phyloP scores from a whole-genome alignment of 2,888 invertebrate species.

The Atethmia centrago region DNA sequence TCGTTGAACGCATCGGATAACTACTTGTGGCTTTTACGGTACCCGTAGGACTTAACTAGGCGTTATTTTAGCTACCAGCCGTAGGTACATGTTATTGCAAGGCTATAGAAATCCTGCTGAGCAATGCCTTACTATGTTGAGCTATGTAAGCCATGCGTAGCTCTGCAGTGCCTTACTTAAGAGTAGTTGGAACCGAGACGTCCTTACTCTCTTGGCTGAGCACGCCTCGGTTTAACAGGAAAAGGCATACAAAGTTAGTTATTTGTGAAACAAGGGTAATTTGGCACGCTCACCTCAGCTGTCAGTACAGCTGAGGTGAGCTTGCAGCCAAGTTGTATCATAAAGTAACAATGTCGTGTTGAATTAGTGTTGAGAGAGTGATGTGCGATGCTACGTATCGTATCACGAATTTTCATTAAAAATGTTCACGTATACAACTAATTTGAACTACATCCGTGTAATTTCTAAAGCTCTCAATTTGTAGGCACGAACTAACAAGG shows the following conservation, averaged over 20 bases:
- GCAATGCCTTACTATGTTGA: constrained; percentile 11
- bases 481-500: too few species aligned
- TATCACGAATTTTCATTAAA: not conserved
- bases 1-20: constrained; percentile 25
- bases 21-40: constrained; percentile 11
- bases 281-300: too few species aligned
- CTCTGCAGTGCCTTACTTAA: constrained; percentile 12
- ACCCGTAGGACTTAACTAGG: constrained; percentile 25
- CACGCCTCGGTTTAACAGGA: not conserved
- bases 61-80: constrained; percentile 7
- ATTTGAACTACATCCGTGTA: not conserved
- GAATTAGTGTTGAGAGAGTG: not conserved
- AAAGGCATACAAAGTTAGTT: constrained; percentile 33
- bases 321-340: constrained; percentile 10
- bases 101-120: constrained; percentile 10
- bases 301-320: constrained; percentile 25
- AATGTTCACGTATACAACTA: not conserved
- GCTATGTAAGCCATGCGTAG: not conserved
- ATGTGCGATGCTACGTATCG: not conserved
- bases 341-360: constrained; percentile 26
- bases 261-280: constrained; percentile 19
- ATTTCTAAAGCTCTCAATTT: too few species aligned
- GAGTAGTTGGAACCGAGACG: not conserved
- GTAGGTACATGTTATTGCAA: constrained; percentile 10
- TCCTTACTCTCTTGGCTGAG: not conserved